Evolutionary conservation across 2,888 invertebrate species (phyloP).

Genomic region (Erpobdella octoculata): DNA sequence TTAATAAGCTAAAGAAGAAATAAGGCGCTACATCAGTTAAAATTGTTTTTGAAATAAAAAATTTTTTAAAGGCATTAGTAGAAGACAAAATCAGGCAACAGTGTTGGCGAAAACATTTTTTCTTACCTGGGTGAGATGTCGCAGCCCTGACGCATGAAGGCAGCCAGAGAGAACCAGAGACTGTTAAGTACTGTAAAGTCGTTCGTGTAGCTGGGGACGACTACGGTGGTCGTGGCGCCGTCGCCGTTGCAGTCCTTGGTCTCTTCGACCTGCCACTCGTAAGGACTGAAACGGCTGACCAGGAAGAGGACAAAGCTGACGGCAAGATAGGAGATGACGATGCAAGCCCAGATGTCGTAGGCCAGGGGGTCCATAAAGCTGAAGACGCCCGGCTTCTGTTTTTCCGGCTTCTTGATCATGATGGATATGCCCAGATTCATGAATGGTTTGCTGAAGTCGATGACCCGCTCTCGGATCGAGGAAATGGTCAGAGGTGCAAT

Average conservation of each 20-base stretch:
- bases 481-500: conserved; percentile 90
- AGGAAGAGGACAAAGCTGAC: conserved; percentile 93
- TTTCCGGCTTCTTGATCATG: conserved; percentile 86
- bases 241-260: conserved; percentile 22
- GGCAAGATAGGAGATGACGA: conserved; percentile 78
- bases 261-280: conserved; percentile 72
- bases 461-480: conserved; percentile 80
- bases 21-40: no score
- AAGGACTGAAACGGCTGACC: conserved; percentile 90
- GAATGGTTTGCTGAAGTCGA: conserved; percentile 95
- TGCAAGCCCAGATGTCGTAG: conserved; percentile 89
- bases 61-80: neutral
- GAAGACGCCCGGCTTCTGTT: conserved; percentile 87
- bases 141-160: conserved; percentile 94
- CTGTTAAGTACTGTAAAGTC: conserved; percentile 74
- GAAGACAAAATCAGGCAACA: neutral
- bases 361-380: conserved; percentile 94
- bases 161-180: conserved; percentile 89
- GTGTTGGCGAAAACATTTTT: neutral
- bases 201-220: conserved; percentile 40
- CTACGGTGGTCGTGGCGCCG: conserved; percentile 16
- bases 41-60: neutral
- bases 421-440: conserved; percentile 91
- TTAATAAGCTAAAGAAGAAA: no score
- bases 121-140: conserved; percentile 81